phyloP scores from a whole-genome alignment of 2,113 vertebrate genomes.

The Thalassarche chlororhynchos region DNA sequence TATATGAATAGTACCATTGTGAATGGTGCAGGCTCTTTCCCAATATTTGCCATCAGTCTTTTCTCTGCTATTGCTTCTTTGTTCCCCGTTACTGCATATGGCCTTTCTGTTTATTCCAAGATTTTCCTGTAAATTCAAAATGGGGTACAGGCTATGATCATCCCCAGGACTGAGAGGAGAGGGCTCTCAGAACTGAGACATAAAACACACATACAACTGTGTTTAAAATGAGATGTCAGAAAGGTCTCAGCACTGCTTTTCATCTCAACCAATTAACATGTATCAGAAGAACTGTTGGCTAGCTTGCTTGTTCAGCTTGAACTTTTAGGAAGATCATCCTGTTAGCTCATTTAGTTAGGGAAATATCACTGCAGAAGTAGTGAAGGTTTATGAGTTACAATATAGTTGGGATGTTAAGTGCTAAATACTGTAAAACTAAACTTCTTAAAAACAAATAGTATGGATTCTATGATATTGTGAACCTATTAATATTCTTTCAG shows the following conservation, averaged over 20 bases:
- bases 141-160: not conserved
- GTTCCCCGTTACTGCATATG: not conserved
- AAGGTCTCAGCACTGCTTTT: not conserved
- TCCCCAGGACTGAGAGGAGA: not conserved
- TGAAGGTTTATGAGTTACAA: not conserved
- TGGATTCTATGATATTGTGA: not conserved
- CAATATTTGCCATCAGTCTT: not conserved
- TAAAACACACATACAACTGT: not conserved
- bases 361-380: not conserved
- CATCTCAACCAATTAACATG: not conserved
- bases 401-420: not conserved
- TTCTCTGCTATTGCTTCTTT: conserved; percentile 3
- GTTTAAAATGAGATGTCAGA: not conserved
- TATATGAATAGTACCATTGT: conserved; percentile 26
- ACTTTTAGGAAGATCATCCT: not conserved
- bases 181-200: not conserved
- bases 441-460: not conserved
- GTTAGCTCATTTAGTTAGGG: not conserved
- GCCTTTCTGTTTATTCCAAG: not conserved
- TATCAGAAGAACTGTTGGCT: not conserved
- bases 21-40: not conserved
- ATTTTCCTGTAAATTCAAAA: not conserved
- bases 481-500: not conserved
- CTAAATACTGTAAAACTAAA: not conserved
- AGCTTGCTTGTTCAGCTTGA: not conserved